These are phyloP conservation scores for Anoplius nigerrimus DNA, from an alignment of 2,888 invertebrate genomes.

Conservation along the genomic window DNA sequence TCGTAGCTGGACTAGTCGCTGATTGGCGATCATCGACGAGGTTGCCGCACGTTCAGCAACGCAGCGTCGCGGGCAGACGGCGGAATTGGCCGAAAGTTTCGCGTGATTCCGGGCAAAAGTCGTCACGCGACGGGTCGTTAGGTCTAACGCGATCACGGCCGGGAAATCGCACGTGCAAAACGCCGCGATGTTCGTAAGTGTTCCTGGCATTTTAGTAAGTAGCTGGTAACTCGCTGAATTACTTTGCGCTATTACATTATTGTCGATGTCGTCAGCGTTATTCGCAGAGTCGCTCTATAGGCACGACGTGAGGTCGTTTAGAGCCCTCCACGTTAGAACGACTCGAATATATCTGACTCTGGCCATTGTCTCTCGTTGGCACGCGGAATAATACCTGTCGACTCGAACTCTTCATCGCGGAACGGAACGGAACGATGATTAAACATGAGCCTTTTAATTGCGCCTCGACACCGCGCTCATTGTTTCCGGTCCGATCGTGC, in stretches of 20 bases:
- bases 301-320: conserved; percentile 44
- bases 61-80: too few species aligned
- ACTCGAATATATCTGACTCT: too few species aligned
- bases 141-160: too few species aligned
- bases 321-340: conserved; percentile 25
- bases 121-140: too few species aligned
- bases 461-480: too few species aligned
- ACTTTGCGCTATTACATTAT: conserved; percentile 62
- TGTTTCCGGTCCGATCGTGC: not conserved
- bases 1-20: too few species aligned
- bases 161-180: conserved; percentile 35
- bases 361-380: too few species aligned
- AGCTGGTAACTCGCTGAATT: conserved; percentile 61
- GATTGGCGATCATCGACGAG: too few species aligned
- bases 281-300: conserved; percentile 50
- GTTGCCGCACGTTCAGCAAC: too few species aligned
- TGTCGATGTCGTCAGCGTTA: conserved; percentile 60
- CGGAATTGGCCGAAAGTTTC: too few species aligned
- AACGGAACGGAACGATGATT: not conserved
- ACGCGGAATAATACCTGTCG: not conserved
- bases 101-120: too few species aligned
- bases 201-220: conserved; percentile 57
- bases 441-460: too few species aligned
- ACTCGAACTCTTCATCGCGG: not conserved
- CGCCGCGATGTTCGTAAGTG: conserved; percentile 50